Evolutionary conservation across 2,888 invertebrate genomes (phyloP), one percentile per base, ranked within the genome.

Genomic region (Stenurella melanura): DNA sequence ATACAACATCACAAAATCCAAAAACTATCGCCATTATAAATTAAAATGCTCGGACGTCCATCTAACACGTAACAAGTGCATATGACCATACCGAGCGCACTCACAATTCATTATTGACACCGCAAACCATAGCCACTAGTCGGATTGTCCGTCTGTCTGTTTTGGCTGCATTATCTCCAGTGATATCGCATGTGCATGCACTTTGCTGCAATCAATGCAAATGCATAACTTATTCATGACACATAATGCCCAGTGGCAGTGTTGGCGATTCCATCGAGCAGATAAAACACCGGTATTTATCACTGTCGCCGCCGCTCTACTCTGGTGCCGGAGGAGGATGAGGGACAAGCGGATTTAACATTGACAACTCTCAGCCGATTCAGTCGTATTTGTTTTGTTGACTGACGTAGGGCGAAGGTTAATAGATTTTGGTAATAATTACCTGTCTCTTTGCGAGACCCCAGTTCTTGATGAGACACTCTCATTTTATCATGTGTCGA

Each of bases 161-260:
- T 50, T 15, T 42, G 68, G 54, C 30, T 15, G 61, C 73, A 69
- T 76, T 67, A 72, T 73, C 73, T 69, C 68, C 34, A 34, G 42
- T 56, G 56, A 76, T 73, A 76, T 76, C 73, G 64, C 68, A 60
- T 64, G 76, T 76, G 66, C 69, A 63, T 58, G 73, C 73, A 72
- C 67, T 76, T 73, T 76, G 66, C 69, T 56, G 64, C 73, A 68
- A 76, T 73, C 76, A 69, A 72, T 73, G 76, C 73, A 54, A 61
- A 68, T 61, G 69, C 63, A 73, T 76, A 73, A 76, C 56, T 76
- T 73, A 76, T 76, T 73, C 76, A 76, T 73, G 76, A 73, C 66
- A 66, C 73, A 68, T 61, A 76, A 73, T 76, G 50, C 76, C 72
- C 76, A 57, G 61, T 56, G 76, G 72, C 50, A 50, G 72, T 72